phyloP scores from a whole-genome alignment of 2,888 invertebrate genomes.

The Drymonia ruficornis region DNA sequence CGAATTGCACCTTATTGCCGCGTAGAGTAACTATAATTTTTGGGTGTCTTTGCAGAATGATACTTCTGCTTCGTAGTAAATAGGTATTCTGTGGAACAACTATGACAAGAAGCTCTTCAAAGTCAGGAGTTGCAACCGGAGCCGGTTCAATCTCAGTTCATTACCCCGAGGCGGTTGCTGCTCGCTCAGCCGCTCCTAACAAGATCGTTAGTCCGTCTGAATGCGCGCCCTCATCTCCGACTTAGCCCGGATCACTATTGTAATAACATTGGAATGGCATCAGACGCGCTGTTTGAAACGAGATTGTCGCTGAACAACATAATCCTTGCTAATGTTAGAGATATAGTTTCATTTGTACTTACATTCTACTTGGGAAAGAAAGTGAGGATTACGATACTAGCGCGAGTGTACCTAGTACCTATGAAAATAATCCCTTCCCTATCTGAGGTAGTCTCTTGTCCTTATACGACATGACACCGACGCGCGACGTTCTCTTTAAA shows the following conservation, averaged over 20 bases:
- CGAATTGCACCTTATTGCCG: too few species aligned
- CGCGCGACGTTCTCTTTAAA: too few species aligned
- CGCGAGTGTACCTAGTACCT: too few species aligned
- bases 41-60: too few species aligned
- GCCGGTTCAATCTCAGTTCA: background rate
- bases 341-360: slow-evolving; percentile 8
- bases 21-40: too few species aligned
- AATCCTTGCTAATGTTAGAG: slow-evolving; percentile 26
- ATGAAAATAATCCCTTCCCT: too few species aligned
- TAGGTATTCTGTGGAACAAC: too few species aligned
- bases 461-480: too few species aligned
- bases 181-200: slow-evolving; percentile 3
- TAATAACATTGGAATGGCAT: slow-evolving; percentile 7
- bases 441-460: too few species aligned
- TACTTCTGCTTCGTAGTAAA: too few species aligned
- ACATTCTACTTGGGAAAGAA: too few species aligned
- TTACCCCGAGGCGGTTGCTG: background rate
- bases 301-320: slow-evolving; percentile 30
- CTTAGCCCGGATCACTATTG: slow-evolving; percentile 5
- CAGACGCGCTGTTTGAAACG: slow-evolving; percentile 22
- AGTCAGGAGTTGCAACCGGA: background rate
- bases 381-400: too few species aligned
- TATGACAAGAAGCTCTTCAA: background rate
- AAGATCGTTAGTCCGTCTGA: slow-evolving; percentile 5
- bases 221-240: slow-evolving; percentile 3